Conservation (phyloP, 2,888 invertebrate species). For the Hanleya hanleyi region DNA sequence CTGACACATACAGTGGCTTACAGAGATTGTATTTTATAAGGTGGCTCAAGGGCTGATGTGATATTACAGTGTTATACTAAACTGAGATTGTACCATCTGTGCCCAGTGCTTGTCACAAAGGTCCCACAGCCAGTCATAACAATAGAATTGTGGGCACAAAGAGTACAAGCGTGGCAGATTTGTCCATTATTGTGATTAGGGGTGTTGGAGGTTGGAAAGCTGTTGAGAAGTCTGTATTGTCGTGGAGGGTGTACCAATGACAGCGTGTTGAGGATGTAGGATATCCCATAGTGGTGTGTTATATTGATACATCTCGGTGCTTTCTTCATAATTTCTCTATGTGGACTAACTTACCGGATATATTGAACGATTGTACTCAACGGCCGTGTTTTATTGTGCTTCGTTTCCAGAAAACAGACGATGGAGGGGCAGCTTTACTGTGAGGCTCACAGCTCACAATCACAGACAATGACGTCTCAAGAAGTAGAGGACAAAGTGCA, state of each 20-base stretch:
- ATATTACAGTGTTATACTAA: no score
- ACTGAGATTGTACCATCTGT: no score
- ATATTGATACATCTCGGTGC: no score
- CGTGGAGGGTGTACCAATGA: neutral
- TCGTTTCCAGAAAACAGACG: conserved; percentile 59
- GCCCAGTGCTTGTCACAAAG: no score
- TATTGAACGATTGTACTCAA: no score
- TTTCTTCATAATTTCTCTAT: neutral
- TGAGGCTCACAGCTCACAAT: conserved; percentile 56
- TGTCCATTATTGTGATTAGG: neutral
- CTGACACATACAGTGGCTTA: no score
- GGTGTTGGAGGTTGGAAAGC: neutral
- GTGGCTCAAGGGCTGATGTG: no score
- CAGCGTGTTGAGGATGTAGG: neutral
- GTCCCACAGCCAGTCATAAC: no score
- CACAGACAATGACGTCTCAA: neutral
- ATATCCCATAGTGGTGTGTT: neutral
- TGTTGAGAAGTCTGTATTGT: neutral
- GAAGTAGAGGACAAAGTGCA: conserved; percentile 1
- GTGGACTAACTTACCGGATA: neutral
- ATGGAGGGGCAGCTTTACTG: conserved; percentile 68
- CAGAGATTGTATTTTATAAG: no score
- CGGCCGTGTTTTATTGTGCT: conserved; percentile 11
- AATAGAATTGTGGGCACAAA: conserved; percentile 1
- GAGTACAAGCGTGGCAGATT: conserved; percentile 5